These are phyloP conservation scores for Aurelia sp. DNA, from an alignment of 30 jellyfish, hydroid and myxozoan genomes.

Conservation along the genomic window DNA sequence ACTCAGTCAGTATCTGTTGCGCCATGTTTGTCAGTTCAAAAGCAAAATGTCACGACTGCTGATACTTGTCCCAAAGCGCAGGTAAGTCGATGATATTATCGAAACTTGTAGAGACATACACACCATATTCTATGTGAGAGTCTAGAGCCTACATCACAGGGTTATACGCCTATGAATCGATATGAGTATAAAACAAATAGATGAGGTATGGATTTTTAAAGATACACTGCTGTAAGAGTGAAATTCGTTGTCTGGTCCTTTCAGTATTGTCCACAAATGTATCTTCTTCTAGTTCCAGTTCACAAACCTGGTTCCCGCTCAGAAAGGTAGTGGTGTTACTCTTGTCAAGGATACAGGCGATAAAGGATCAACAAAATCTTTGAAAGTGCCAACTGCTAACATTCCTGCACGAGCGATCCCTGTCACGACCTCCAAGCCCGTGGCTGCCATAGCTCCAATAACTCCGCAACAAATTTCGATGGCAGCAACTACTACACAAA, in stretches of 20 bases:
- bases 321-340: constrained; percentile 82
- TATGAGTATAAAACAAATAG: too few relatives aligned
- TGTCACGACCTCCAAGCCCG: neutral
- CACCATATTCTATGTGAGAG: too few relatives aligned
- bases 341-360: constrained; percentile 79
- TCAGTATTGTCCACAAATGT: too few relatives aligned
- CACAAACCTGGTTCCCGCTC: constrained; percentile 87
- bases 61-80: constrained; percentile 31
- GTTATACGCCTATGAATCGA: too few relatives aligned
- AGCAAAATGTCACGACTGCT: neutral
- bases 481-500: neutral
- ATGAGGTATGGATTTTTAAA: too few relatives aligned
- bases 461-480: neutral
- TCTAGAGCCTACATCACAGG: too few relatives aligned
- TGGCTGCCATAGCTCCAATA: neutral
- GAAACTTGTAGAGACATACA: too few relatives aligned
- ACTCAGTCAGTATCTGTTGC: constrained; percentile 32
- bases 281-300: constrained; percentile 60
- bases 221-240: too few relatives aligned
- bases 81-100: neutral
- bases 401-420: neutral
- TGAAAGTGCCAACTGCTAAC: neutral
- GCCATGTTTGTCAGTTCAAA: constrained; percentile 23
- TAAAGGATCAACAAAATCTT: neutral
- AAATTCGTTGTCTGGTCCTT: too few relatives aligned